Conservation (phyloP, 2,888 invertebrate genomes). For the Sphaerophoria rueppellii region DNA sequence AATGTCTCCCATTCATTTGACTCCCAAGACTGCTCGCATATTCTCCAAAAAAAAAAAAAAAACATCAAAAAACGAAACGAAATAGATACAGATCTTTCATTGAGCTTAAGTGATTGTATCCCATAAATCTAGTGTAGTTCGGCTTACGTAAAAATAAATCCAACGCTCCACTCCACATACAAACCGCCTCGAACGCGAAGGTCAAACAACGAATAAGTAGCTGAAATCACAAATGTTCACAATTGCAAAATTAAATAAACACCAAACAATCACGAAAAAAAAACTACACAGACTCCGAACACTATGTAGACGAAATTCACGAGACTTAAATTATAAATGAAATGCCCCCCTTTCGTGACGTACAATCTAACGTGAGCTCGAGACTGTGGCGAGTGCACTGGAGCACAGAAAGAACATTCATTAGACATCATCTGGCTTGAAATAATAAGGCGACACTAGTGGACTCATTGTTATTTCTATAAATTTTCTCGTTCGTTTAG, state of each 20-base stretch:
- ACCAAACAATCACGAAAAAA: constrained; percentile 53
- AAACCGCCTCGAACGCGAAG: constrained; percentile 21
- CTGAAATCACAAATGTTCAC: constrained; percentile 53
- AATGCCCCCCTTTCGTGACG: background rate
- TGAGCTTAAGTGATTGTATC: constrained; percentile 55
- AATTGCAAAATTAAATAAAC: constrained; percentile 68
- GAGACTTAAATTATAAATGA: background rate
- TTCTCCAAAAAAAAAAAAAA: no score
- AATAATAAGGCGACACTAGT: background rate
- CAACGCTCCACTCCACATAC: constrained; percentile 11
- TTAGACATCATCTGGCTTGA: background rate
- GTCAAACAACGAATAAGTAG: constrained; percentile 46
- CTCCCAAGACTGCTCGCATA: no score
- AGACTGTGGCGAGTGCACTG: constrained; percentile 13
- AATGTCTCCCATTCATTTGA: no score
- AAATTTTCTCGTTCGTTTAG: background rate
- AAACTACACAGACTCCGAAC: constrained; percentile 33
- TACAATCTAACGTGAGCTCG: background rate
- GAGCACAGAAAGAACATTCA: constrained; percentile 30
- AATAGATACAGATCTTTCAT: constrained; percentile 45
- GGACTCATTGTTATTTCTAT: constrained; percentile 16
- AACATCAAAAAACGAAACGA: background rate
- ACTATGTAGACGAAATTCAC: constrained; percentile 9
- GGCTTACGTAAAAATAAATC: constrained; percentile 40
- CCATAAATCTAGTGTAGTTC: constrained; percentile 36